Evolutionary conservation across 1,140 invertebrate genomes (phyloP), one percentile per base, ranked within the genome.

Genomic region (Hesperophylax magnus): DNA sequence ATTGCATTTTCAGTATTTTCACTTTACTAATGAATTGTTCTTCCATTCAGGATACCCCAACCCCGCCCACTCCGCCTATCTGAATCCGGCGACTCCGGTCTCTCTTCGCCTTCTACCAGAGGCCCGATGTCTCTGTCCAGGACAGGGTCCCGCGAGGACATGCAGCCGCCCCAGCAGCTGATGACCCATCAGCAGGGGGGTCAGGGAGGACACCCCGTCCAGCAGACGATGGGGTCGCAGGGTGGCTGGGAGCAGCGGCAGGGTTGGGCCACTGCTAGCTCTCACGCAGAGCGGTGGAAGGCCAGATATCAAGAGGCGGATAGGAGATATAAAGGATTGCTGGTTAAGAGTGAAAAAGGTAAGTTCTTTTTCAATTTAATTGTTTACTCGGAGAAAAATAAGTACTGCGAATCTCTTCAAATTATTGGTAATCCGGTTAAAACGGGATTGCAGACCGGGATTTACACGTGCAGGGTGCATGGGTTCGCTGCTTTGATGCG

Each of bases 341-440:
- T 94, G 52, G 90, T 93, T 80, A 92, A 93, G 86, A 92, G 90
- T 77, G 93, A 94, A 89, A 92, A 92, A 91, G 91, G 94, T 94
- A 87, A 91, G 91, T 90, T 18, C 4, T 67, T 67, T 31, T 39
- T 2, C 7, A 4, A 39, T 3, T 39, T 39, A 1, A 9, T 39
- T n/a, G n/a, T n/a, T n/a, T n/a, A n/a, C n/a, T n/a, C n/a, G n/a
- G n/a, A n/a, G n/a, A n/a, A n/a, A n/a, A n/a, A n/a, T n/a, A n/a
- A n/a, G n/a, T n/a, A n/a, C n/a, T n/a, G n/a, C n/a, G n/a, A n/a
- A n/a, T n/a, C n/a, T n/a, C n/a, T n/a, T n/a, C n/a, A n/a, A n/a
- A n/a, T n/a, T n/a, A n/a, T n/a, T n/a, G n/a, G n/a, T n/a, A n/a
- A n/a, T n/a, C n/a, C n/a, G n/a, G n/a, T n/a, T n/a, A n/a, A n/a